Evolutionary conservation across 2,113 vertebrate species (phyloP).

Genomic region (Eidolon helvum): DNA sequence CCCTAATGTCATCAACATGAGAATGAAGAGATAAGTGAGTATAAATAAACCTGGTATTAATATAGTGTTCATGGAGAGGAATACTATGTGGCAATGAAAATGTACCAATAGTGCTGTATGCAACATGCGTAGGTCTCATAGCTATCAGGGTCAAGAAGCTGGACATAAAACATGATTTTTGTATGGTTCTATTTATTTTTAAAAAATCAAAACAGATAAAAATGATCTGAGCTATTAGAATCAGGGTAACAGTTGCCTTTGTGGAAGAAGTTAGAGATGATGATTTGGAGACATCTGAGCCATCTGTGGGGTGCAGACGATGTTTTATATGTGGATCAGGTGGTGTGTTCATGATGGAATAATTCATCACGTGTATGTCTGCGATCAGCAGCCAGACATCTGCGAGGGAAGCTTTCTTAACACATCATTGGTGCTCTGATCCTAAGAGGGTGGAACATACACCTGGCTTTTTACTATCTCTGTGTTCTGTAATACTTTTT

Average conservation of each 20-base stretch:
- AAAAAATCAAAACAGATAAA: not conserved
- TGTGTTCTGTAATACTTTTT: not conserved
- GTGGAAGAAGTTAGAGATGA: not conserved
- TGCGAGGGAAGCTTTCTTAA: not conserved
- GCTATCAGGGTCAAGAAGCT: not conserved
- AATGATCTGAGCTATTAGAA: not conserved
- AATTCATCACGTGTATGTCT: not conserved
- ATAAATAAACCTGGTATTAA: not conserved
- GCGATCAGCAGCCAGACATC: not conserved
- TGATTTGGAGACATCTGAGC: not conserved
- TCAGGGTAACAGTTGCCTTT: not conserved
- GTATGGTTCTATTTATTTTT: not conserved
- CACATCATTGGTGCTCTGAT: not conserved
- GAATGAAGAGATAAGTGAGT: not conserved
- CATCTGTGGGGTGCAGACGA: accelerated
- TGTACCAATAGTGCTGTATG: not conserved
- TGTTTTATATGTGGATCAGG: not conserved
- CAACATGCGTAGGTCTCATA: not conserved
- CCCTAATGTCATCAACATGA: not conserved
- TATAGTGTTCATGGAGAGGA: not conserved
- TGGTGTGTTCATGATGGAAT: not conserved
- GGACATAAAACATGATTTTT: not conserved
- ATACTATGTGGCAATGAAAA: not conserved
- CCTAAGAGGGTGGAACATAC: not conserved
- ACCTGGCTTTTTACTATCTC: too few relatives aligned